phyloP scores from a whole-genome alignment of 1,140 invertebrate genomes.

The Drosophila kepulauana region DNA sequence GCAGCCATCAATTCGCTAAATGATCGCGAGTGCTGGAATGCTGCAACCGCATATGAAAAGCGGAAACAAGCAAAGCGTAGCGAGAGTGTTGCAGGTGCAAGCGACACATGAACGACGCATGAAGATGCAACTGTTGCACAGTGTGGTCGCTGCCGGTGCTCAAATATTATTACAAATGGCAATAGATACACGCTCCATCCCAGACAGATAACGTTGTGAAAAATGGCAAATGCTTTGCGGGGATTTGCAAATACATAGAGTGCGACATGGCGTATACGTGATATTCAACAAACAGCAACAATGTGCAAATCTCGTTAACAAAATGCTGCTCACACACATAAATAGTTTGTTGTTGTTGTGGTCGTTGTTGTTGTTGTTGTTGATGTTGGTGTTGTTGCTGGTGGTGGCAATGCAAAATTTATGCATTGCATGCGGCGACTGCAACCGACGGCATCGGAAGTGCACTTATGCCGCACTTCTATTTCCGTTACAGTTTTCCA shows the following conservation, averaged over 20 bases:
- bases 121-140: conserved; percentile 51
- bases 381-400: neutral
- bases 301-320: conserved; percentile 74
- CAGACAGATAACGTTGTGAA: conserved; percentile 50
- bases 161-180: conserved; percentile 68
- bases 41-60: conserved; percentile 40
- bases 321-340: conserved; percentile 39
- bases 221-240: conserved; percentile 63
- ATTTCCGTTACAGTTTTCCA: conserved; percentile 71
- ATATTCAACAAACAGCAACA: conserved; percentile 30
- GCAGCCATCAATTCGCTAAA: conserved; percentile 59
- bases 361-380: conserved; percentile 6
- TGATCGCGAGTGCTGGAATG: conserved; percentile 18
- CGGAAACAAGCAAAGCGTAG: conserved; percentile 28
- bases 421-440: conserved; percentile 52
- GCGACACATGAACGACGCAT: conserved; percentile 14
- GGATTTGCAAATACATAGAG: conserved; percentile 43
- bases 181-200: conserved; percentile 38
- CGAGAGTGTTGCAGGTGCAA: conserved; percentile 26
- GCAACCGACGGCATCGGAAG: conserved; percentile 61
- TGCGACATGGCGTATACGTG: conserved; percentile 16
- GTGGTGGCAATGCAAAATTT: conserved; percentile 10
- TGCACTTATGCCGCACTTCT: conserved; percentile 81
- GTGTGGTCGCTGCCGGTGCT: conserved; percentile 9
- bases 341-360: conserved; percentile 19